phyloP scores from a whole-genome alignment of 2,888 invertebrate species.

The Drosophila paramelanica region DNA sequence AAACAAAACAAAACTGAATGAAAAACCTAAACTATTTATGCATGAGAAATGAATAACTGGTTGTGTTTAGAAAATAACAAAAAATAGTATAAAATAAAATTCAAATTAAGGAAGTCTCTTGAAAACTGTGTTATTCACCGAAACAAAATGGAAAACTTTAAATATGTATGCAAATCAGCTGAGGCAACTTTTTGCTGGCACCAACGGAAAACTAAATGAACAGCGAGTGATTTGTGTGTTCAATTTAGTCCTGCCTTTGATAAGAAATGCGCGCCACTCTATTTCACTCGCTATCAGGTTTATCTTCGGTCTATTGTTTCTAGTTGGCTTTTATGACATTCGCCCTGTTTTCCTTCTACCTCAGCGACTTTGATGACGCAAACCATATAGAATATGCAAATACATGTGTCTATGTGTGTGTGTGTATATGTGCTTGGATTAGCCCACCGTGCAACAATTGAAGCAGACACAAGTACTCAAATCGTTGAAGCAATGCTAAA shows the following conservation, averaged over 20 bases:
- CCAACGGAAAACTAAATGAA: background rate
- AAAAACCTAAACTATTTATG: background rate
- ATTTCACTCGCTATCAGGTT: background rate
- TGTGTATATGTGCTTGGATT: background rate
- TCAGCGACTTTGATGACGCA: slow-evolving; percentile 8
- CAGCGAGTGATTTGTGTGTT: background rate
- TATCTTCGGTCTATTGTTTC: slow-evolving; percentile 5
- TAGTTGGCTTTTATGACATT: slow-evolving; percentile 13
- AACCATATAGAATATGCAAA: slow-evolving; percentile 7
- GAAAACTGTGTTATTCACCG: too few relatives aligned
- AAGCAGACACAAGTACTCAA: slow-evolving; percentile 3
- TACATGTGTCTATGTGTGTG: background rate
- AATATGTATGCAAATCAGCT: background rate
- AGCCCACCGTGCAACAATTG: slow-evolving; percentile 21
- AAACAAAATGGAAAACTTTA: too few relatives aligned
- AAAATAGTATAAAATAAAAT: too few relatives aligned
- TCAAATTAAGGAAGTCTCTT: too few relatives aligned
- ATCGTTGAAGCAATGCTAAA: slow-evolving; percentile 13
- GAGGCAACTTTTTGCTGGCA: background rate
- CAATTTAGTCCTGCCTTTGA: background rate
- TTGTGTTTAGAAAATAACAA: background rate
- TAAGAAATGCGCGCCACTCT: background rate
- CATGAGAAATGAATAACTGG: background rate
- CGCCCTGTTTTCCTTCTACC: slow-evolving; percentile 4
- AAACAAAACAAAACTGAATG: background rate